A percentile compares a stretch with the other conserved stretches of the same genome.
These are phyloP conservation scores for Erythrolamprus reginae DNA, from an alignment of 2,113 vertebrate genomes.

Conservation along the genomic window DNA sequence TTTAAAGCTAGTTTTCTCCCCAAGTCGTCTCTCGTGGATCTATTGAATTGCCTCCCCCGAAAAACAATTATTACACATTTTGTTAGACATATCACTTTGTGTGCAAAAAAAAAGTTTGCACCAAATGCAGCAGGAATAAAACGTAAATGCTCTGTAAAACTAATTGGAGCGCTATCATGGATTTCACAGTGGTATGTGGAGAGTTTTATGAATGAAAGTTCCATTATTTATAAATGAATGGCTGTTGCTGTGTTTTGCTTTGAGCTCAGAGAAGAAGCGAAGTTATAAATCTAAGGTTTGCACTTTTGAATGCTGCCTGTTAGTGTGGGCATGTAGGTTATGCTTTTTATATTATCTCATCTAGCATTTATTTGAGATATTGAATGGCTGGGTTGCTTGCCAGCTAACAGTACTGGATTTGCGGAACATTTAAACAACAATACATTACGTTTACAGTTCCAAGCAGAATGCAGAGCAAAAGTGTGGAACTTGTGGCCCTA, in stretches of 20 bases:
- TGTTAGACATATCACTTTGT: not conserved
- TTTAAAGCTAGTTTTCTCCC: not conserved
- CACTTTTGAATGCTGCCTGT: not conserved
- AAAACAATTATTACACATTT: not conserved
- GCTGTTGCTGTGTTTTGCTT: not conserved
- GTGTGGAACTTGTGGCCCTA: not conserved
- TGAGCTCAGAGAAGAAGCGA: not conserved
- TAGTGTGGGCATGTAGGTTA: not conserved
- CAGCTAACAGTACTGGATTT: not conserved
- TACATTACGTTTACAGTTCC: not conserved
- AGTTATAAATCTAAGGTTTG: not conserved
- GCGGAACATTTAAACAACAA: not conserved
- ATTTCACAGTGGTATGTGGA: not conserved
- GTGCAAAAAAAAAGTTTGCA: not conserved
- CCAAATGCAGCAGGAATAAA: slow-evolving; percentile 2
- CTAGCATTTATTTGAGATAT: not conserved
- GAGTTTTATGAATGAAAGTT: not conserved
- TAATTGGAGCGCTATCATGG: not conserved
- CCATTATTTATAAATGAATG: not conserved
- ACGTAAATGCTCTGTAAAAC: not conserved
- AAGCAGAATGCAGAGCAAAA: not conserved
- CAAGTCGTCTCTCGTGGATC: not conserved
- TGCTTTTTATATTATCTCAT: not conserved
- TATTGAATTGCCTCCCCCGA: slow-evolving; percentile 22
- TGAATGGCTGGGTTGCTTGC: not conserved